Evolutionary conservation across 2,797 vertebrate species (phyloP), one percentile per base, ranked within the genome.

Genomic region (Cyprinodon diabolis): DNA sequence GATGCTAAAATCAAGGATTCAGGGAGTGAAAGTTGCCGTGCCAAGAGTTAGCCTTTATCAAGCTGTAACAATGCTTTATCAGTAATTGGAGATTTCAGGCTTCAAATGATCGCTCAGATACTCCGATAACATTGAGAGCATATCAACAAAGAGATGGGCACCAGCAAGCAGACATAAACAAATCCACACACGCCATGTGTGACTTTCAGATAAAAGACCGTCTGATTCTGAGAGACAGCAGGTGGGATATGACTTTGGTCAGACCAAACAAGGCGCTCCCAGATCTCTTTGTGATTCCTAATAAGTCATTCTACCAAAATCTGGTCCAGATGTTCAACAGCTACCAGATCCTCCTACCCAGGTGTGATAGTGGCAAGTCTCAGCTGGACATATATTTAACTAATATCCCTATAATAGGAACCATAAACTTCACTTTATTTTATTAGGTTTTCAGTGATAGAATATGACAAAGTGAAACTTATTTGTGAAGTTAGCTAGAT

Each of bases 311-410:
- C 49, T 56, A 69, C 69, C 58, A 68, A 66, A 68, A 75, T 76
- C 68, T 35, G 74, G 70, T 66, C 55, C 90, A 91, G 90, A 85
- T 92, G 83, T 87, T 79, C 37, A 73, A 35, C 47, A 55, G 62
- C 82, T 71, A 85, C 75, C 56, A 43, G 19, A 81, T 80, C 66
- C 69, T 63, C 60, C 60, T 63, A 70, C 76, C 74, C 66, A 60
- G 47, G 37, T 57, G 65, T 48, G 45, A 68, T 40, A 35, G 45
- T 68, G 45, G 19, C 23, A 35, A 13, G 23, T 63, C 48, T 72
- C 9, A 43, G 35, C 21, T 63, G 10, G 37, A 21, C 1, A 10
- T n/a, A 17, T 10, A 13, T 63, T 63, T 63, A 4, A 19, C 21
- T 21, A 21, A 11, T n/a, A 21, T 55, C 2, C 19, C 8, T 8